Conservation (phyloP, 1,140 invertebrate genomes). For the Sinonovacula constricta region DNA sequence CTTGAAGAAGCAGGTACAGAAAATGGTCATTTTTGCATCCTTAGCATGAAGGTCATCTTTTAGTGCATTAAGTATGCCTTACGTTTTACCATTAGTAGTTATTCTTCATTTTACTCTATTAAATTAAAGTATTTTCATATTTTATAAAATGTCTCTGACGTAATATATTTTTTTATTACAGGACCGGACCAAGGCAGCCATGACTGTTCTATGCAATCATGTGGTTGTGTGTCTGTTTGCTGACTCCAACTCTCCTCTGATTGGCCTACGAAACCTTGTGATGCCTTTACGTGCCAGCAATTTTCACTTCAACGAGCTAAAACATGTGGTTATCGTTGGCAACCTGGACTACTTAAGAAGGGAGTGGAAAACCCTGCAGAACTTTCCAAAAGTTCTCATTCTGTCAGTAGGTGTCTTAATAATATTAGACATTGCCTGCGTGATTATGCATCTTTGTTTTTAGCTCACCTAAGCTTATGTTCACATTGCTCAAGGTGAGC, state of each 20-base stretch:
- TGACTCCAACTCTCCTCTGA: conserved; percentile 98
- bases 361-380: conserved; percentile 99
- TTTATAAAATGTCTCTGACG: background rate
- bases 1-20: too few relatives aligned
- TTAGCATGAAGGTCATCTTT: too few relatives aligned
- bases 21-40: too few relatives aligned
- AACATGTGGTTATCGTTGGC: conserved; percentile 99
- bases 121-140: background rate
- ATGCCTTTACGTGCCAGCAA: conserved; percentile 90
- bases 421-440: too few relatives aligned
- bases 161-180: conserved; percentile 76
- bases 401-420: conserved; percentile 95
- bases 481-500: too few relatives aligned
- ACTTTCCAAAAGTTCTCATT: conserved; percentile 99
- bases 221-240: conserved; percentile 99
- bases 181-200: conserved; percentile 99
- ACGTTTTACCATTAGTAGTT: too few relatives aligned
- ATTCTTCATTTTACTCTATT: background rate
- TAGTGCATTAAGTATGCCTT: too few relatives aligned
- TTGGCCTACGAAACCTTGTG: conserved; percentile 83
- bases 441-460: too few relatives aligned
- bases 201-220: conserved; percentile 99
- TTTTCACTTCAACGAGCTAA: conserved; percentile 99
- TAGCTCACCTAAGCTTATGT: too few relatives aligned
- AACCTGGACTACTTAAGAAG: conserved; percentile 97